phyloP scores from a whole-genome alignment of 2,113 vertebrate genomes.

The Onychorhynchus coronatus region DNA sequence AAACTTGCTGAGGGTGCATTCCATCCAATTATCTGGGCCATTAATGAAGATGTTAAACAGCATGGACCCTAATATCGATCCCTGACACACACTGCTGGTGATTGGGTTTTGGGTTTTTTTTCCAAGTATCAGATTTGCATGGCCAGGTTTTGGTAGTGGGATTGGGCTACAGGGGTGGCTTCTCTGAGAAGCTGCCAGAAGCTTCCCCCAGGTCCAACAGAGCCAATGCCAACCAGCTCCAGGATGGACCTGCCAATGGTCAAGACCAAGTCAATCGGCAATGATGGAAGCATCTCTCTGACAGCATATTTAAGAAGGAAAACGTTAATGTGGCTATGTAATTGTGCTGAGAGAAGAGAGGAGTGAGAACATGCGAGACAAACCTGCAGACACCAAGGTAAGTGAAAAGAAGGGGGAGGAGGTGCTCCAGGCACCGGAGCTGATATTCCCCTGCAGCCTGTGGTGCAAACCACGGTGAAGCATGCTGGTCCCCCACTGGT shows the following conservation, averaged over 20 bases:
- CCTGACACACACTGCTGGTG: background rate
- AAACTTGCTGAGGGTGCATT: background rate
- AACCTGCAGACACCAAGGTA: background rate
- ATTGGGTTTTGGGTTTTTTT: background rate
- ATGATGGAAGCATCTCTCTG: background rate
- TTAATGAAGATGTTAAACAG: background rate
- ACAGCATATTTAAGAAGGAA: too few species aligned
- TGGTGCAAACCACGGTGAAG: background rate
- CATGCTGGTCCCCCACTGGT: background rate
- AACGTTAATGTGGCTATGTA: background rate
- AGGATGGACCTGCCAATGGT: too few species aligned
- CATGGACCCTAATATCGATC: accelerated
- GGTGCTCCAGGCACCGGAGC: accelerated
- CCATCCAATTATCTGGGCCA: background rate
- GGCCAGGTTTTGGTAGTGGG: background rate
- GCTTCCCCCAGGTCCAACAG: background rate
- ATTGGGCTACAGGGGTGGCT: background rate
- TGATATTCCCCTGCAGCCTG: background rate
- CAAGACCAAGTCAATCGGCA: background rate
- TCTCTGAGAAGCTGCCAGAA: background rate
- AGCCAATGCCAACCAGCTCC: background rate
- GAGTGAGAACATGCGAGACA: background rate
- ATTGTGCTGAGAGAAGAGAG: background rate
- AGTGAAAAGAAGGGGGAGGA: background rate
- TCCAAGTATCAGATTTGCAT: accelerated